Conservation (phyloP, 2,113 vertebrate genomes). For the Crypturellus undulatus region DNA sequence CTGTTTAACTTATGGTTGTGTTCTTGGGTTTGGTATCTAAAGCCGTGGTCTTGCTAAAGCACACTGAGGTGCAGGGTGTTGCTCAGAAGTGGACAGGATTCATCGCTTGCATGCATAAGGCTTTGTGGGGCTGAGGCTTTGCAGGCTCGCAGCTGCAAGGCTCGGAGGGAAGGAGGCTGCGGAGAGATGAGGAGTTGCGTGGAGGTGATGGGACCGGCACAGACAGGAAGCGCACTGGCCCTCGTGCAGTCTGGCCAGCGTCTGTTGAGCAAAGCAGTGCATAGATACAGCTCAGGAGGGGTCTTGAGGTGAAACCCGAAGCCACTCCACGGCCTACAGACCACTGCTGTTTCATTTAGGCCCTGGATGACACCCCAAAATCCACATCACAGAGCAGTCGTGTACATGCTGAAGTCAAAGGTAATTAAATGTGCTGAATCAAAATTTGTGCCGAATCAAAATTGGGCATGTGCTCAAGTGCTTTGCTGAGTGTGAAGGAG, state of each 20-base stretch:
- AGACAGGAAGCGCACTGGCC: neutral
- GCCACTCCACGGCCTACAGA: neutral
- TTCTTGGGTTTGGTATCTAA: neutral
- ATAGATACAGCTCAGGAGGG: neutral
- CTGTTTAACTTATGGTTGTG: neutral
- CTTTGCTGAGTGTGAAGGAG: neutral
- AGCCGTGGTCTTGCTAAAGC: neutral
- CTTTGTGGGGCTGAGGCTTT: neutral
- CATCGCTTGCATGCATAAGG: neutral
- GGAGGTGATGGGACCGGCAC: neutral
- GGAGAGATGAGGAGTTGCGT: neutral
- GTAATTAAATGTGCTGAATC: neutral
- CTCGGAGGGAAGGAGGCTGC: neutral
- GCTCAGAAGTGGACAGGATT: neutral
- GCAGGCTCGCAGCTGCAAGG: neutral
- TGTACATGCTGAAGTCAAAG: neutral
- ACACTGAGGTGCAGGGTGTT: neutral
- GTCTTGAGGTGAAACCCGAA: neutral
- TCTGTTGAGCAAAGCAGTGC: neutral
- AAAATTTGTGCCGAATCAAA: neutral
- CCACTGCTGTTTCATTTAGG: rapidly evolving
- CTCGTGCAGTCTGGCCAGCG: neutral
- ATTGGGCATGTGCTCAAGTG: neutral
- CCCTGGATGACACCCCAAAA: neutral
- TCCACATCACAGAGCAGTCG: neutral